These are phyloP conservation scores for Drosophila auraria DNA, from an alignment of 1,140 invertebrate genomes.

Conservation along the genomic window DNA sequence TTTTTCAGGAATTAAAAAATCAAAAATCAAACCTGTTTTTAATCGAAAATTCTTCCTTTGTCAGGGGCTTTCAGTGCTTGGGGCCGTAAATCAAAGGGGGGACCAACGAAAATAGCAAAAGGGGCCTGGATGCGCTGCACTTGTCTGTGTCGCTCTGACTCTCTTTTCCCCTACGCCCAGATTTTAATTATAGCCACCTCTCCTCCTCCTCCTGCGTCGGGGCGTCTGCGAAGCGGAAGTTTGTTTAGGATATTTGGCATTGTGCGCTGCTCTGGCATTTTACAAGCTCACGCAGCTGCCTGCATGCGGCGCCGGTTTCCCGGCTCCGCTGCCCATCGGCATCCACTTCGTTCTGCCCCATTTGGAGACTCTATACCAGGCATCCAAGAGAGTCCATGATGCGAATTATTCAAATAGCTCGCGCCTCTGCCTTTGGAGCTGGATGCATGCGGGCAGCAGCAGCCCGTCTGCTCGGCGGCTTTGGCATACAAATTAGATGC, in stretches of 20 bases:
- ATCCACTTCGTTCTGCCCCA: slow-evolving; percentile 20
- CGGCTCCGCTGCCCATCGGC: slow-evolving; percentile 3
- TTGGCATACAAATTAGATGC: slow-evolving; percentile 61
- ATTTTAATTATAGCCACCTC: slow-evolving; percentile 70
- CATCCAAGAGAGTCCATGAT: slow-evolving; percentile 51
- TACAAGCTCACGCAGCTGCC: slow-evolving; percentile 64
- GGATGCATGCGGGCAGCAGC: slow-evolving; percentile 36
- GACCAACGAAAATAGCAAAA: slow-evolving; percentile 39
- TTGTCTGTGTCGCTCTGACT: slow-evolving; percentile 14
- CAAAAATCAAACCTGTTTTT: not conserved
- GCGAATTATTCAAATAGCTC: slow-evolving; percentile 73
- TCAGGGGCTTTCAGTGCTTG: slow-evolving; percentile 1
- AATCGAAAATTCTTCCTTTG: not conserved
- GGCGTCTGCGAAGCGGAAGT: slow-evolving; percentile 66
- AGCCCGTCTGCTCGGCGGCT: slow-evolving; percentile 9
- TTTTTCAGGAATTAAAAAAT: too few relatives aligned
- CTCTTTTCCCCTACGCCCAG: slow-evolving; percentile 2
- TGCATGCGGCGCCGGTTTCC: slow-evolving; percentile 14
- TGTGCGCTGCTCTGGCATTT: slow-evolving; percentile 44
- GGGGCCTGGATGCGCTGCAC: slow-evolving; percentile 32
- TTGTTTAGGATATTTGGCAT: slow-evolving; percentile 80
- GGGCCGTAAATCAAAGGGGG: slow-evolving; percentile 6
- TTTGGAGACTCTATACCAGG: slow-evolving; percentile 27
- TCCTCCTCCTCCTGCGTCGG: slow-evolving; percentile 30
- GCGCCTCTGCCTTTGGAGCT: slow-evolving; percentile 44